A percentile compares a stretch with the other conserved stretches of the same genome.
These are phyloP conservation scores for Brachypteracias leptosomus DNA, from an alignment of 2,113 vertebrate genomes.

Conservation along the genomic window DNA sequence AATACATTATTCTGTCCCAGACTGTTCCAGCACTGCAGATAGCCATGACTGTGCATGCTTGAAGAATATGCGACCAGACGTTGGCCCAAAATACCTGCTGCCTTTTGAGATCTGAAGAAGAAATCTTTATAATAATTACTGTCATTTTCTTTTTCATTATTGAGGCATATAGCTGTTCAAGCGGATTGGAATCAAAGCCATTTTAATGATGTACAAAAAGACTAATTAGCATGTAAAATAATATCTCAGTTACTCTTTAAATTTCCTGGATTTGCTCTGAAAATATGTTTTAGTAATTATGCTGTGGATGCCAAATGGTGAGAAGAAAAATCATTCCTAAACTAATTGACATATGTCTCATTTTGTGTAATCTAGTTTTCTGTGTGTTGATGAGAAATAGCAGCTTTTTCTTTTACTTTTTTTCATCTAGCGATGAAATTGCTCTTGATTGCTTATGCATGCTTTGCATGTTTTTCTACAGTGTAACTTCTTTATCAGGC, in stretches of 20 bases:
- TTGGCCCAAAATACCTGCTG: not conserved
- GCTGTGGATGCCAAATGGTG: not conserved
- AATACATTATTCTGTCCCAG: not conserved
- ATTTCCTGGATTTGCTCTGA: not conserved
- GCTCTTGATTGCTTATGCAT: not conserved
- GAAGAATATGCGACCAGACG: not conserved
- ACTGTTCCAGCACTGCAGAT: not conserved
- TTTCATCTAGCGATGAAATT: not conserved
- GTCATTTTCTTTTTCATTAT: not conserved
- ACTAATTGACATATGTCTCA: slow-evolving; percentile 28
- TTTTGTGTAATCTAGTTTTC: not conserved
- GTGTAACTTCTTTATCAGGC: not conserved
- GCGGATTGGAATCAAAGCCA: not conserved
- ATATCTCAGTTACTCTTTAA: not conserved
- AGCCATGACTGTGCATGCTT: not conserved
- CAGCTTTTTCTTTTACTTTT: not conserved
- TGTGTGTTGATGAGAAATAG: not conserved
- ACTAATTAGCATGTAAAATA: not conserved
- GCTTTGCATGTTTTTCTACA: not conserved
- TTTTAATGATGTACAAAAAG: not conserved
- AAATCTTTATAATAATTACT: not conserved
- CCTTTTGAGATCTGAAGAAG: not conserved
- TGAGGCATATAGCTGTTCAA: not conserved
- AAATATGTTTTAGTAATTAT: slow-evolving; percentile 13
- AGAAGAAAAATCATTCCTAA: not conserved